Evolutionary conservation across 2,888 invertebrate genomes (phyloP), one percentile per base, ranked within the genome.

Genomic region (Drosophila recens): DNA sequence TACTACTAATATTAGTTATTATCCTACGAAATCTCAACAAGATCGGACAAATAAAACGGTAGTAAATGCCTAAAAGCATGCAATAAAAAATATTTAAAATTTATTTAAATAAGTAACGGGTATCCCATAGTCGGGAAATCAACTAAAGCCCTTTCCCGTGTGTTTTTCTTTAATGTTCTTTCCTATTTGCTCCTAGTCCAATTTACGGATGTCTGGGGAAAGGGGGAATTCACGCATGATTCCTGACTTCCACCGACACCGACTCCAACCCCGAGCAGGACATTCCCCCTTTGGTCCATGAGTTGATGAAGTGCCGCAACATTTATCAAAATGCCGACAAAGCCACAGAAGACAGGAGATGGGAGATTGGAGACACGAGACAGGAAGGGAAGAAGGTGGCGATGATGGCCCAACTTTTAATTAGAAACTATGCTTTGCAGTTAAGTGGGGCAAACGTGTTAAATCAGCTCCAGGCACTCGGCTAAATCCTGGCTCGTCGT

Each of bases 381-480:
- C 27, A 27, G 3, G 23, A 4, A 23, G 23, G 23, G 3, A 23
- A 4, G 27, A 30, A 30, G 30, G 30, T 30, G 30, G 30, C 8
- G 30, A 30, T 30, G 42, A 66, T 49, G 66, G 66, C 17, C 43
- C 36, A 80, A 82, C 70, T 80, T 80, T 80, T 80, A 82, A 82
- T 80, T 80, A 62, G 73, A 67, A 83, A 73, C 77, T 73, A 80
- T 80, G 78, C 68, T 62, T 56, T 46, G 51, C 49, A 64, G 46
- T 51, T 67, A 59, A 65, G 64, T 74, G 69, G 69, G 59, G 40
- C 40, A 49, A 56, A 63, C 64, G 71, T 54, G 66, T 66, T 71
- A 74, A 61, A 67, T 67, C 45, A 65, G 54, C n/a, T 15, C 30
- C 27, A 45, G 48, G 10, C 23, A n/a, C 13, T 15, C 23, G 45